Conservation (phyloP, 2,113 vertebrate species). For the Heteronetta atricapilla region DNA sequence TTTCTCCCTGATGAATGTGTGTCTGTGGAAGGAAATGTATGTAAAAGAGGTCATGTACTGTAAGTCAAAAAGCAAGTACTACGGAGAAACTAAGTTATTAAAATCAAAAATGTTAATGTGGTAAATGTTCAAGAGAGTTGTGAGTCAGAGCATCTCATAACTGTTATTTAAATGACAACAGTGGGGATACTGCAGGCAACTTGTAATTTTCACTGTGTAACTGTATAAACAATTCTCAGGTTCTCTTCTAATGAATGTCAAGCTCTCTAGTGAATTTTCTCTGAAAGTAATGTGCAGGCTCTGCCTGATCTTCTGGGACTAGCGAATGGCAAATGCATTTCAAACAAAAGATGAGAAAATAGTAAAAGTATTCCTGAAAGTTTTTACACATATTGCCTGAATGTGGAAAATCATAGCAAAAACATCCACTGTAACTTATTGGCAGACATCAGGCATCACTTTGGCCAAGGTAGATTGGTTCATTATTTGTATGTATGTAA, state of each 20-base stretch:
- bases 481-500: rapidly evolving
- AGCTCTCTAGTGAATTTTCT: neutral
- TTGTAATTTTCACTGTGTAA: neutral
- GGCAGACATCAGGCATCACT: neutral
- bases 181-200: neutral
- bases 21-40: too few species aligned
- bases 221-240: neutral
- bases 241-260: neutral
- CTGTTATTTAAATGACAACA: neutral
- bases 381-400: neutral
- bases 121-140: neutral
- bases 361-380: neutral
- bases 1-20: neutral
- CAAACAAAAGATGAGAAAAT: neutral
- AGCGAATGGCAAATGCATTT: neutral
- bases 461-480: neutral
- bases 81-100: neutral
- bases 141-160: neutral
- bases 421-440: neutral
- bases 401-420: neutral
- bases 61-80: neutral
- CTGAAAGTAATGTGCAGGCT: neutral
- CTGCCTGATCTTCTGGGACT: neutral
- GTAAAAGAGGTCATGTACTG: neutral
- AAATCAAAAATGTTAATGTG: neutral